phyloP scores from a whole-genome alignment of 2,888 invertebrate species.

The Drosophila falleni region DNA sequence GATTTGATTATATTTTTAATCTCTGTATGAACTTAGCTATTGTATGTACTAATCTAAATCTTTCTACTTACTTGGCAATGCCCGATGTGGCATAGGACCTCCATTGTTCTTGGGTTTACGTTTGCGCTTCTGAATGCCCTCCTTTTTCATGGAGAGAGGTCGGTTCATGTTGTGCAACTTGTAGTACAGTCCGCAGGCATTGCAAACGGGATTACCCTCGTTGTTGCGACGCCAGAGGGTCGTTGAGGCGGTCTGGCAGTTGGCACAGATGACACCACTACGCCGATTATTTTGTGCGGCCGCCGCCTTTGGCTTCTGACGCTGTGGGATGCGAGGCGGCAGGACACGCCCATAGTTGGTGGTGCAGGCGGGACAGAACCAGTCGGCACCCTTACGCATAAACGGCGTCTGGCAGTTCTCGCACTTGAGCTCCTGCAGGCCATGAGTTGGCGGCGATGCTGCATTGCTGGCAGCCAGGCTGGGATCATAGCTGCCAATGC shows the following conservation, averaged over 20 bases:
- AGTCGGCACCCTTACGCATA: constrained; percentile 77
- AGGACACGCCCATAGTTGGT: constrained; percentile 46
- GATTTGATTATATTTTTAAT: too few species aligned
- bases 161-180: constrained; percentile 89
- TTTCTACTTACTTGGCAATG: constrained; percentile 80
- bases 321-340: constrained; percentile 70
- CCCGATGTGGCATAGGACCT: constrained; percentile 73
- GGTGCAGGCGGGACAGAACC: constrained; percentile 72
- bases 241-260: constrained; percentile 89
- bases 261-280: constrained; percentile 87
- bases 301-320: constrained; percentile 82
- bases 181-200: constrained; percentile 89
- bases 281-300: constrained; percentile 82
- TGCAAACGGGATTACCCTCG: constrained; percentile 94
- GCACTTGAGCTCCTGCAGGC: constrained; percentile 75
- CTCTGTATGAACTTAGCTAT: too few species aligned
- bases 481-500: constrained; percentile 70
- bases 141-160: constrained; percentile 99
- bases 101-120: constrained; percentile 91
- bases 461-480: constrained; percentile 50
- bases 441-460: constrained; percentile 46
- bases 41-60: too few species aligned
- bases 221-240: constrained; percentile 95
- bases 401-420: constrained; percentile 75
- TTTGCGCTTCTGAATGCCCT: constrained; percentile 98